These are phyloP conservation scores for Nannospalax galili DNA, from an alignment of 2,113 vertebrate species.

Conservation along the genomic window DNA sequence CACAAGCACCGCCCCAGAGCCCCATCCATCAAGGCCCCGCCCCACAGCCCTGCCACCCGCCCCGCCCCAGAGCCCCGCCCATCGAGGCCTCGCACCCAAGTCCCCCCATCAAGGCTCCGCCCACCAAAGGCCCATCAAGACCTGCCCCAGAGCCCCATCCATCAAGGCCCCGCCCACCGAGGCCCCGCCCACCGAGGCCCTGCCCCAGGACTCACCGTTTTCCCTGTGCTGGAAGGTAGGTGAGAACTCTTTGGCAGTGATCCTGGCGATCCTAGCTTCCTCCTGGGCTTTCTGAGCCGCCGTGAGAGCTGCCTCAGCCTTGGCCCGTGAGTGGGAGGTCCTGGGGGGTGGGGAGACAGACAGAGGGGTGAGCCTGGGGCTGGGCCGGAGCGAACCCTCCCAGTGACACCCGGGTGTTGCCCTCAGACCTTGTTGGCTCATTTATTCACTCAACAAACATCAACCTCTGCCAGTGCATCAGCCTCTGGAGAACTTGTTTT, in stretches of 20 bases:
- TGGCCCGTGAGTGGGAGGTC: conserved; percentile 96
- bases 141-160: too few relatives aligned
- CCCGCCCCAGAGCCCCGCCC: background rate
- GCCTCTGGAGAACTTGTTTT: too few relatives aligned
- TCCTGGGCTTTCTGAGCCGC: conserved; percentile 96
- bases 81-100: too few relatives aligned
- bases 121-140: too few relatives aligned
- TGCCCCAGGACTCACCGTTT: conserved; percentile 93
- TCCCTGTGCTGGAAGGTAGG: conserved; percentile 98
- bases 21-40: too few relatives aligned
- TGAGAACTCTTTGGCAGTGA: conserved; percentile 98
- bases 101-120: too few relatives aligned
- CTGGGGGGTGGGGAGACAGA: conserved; percentile 81
- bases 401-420: background rate
- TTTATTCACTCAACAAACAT: background rate
- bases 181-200: too few relatives aligned
- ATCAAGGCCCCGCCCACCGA: background rate
- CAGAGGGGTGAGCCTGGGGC: background rate
- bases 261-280: conserved; percentile 95
- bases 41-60: too few relatives aligned
- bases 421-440: accelerated
- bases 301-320: conserved; percentile 94
- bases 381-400: accelerated
- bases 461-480: too few relatives aligned
- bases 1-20: too few relatives aligned